Conservation (phyloP, 2,888 invertebrate species). For the Xestia xanthographa region DNA sequence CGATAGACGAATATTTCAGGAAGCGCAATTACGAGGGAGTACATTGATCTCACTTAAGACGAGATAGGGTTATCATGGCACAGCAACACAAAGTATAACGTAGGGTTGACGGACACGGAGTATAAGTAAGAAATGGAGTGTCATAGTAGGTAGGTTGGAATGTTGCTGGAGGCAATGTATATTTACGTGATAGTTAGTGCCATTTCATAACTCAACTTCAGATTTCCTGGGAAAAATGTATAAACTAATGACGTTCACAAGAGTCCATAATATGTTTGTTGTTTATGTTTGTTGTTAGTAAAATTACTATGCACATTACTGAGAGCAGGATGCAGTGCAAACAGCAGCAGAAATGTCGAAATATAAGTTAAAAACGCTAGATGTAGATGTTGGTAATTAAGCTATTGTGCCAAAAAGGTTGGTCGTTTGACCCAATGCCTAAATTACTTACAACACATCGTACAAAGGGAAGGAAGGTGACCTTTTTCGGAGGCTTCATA, state of each 20-base stretch:
- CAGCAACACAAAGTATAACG: conserved; percentile 39
- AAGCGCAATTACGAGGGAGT: conserved; percentile 49
- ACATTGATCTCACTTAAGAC: conserved; percentile 58
- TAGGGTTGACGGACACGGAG: conserved; percentile 23
- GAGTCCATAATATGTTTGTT: too few relatives aligned
- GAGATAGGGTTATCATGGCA: conserved; percentile 54
- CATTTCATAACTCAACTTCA: neutral
- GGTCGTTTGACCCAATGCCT: neutral
- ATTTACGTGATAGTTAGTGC: neutral
- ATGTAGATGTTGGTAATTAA: neutral
- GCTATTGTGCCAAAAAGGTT: neutral
- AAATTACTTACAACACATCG: neutral
- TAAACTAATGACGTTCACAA: neutral
- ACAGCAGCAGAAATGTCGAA: neutral
- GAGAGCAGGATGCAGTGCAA: too few relatives aligned
- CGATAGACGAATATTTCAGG: conserved; percentile 52
- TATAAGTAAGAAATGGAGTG: conserved; percentile 15
- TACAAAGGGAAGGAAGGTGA: neutral
- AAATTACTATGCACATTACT: too few relatives aligned
- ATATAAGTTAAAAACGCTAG: neutral
- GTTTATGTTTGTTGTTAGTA: too few relatives aligned
- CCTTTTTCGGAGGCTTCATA: conserved; percentile 1
- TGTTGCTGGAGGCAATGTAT: neutral
- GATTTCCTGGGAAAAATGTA: neutral
- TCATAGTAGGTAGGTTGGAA: neutral